Evolutionary conservation across 2,888 invertebrate species (phyloP).

Genomic region (Anoplius nigerrimus): DNA sequence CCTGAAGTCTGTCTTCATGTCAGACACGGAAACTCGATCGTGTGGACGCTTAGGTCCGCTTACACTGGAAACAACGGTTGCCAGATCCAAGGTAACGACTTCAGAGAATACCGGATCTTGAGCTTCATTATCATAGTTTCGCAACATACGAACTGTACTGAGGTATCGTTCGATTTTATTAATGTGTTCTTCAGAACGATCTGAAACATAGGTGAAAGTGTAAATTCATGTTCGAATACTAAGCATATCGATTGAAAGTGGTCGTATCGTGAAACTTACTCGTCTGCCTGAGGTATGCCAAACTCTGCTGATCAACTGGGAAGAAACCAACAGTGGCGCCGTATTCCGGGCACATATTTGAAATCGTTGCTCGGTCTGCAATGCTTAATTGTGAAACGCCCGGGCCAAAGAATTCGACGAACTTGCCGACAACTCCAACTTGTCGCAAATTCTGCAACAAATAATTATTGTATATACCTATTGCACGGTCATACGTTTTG

Average conservation of each 20-base stretch:
- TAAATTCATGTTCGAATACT: neutral
- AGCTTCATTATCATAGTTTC: conserved; percentile 84
- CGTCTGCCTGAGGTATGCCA: conserved; percentile 90
- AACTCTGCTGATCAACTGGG: conserved; percentile 89
- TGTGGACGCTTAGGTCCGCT: conserved; percentile 98
- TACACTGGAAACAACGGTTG: conserved; percentile 93
- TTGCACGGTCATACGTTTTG: no score
- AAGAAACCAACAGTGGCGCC: conserved; percentile 98
- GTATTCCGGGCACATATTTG: conserved; percentile 99
- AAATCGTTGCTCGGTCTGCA: conserved; percentile 97
- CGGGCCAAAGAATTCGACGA: conserved; percentile 98
- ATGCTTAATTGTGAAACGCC: conserved; percentile 94
- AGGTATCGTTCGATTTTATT: conserved; percentile 89
- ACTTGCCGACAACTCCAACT: conserved; percentile 97
- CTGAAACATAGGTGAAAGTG: conserved; percentile 74
- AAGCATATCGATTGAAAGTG: neutral
- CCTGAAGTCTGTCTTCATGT: conserved; percentile 93
- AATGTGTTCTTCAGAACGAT: conserved; percentile 87
- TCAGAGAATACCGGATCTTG: conserved; percentile 92
- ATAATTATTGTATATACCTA: neutral
- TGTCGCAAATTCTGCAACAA: conserved; percentile 80
- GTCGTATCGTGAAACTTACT: conserved; percentile 76
- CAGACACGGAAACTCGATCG: conserved; percentile 92
- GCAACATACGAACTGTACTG: conserved; percentile 86
- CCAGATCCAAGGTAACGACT: conserved; percentile 89